Base-by-base conservation (phyloP, 2,888 invertebrate species). In the Iselma pallidipennis region DNA sequence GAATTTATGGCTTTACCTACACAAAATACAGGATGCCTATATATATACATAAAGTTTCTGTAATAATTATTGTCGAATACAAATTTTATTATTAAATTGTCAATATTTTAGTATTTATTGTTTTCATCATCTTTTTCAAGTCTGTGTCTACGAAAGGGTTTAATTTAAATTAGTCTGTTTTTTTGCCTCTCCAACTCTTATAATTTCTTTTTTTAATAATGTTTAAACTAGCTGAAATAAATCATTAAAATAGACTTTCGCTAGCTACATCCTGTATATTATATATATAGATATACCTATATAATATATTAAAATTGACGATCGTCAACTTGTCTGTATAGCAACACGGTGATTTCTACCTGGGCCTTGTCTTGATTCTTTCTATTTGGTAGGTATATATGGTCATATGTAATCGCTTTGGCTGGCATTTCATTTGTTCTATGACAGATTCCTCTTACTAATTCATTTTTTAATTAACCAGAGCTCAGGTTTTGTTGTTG, bases 361-460 rank as follows among this genome's bases (percentile, higher is more conserved):
- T 75, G 75, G 66, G 60, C 69, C 57, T 69, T 55, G 68, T 67
- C 72, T 37, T 37, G 16, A 33, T 37, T 37, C 37, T 37, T 37
- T 9, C 37, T 16, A 16, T 37, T 9, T 16, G 37, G 37, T 37
- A n/a, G n/a, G n/a, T n/a, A 9, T 37, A 16, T 37, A 37, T 37
- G 37, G 37, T 37, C 75, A 74, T 76, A 76, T 77, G 76, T 77
- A 77, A 73, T 71, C 70, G 74, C 72, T 65, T 71, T 53, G 57
- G 77, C 74, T 77, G 80, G 78, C 80, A 79, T 78, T 80, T 79
- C 80, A 79, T 80, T 80, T 80, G 75, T 75, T 73, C 75, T 79
- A 79, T 80, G 80, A 80, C 80, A 80, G 80, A 79, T 80, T 78
- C 78, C 78, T 79, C 75, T 78, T 78, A 80, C 80, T 80, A 80